These are phyloP conservation scores for Aurelia sp. DNA, from an alignment of 30 jellyfish, hydroid and myxozoan genomes.

Conservation along the genomic window DNA sequence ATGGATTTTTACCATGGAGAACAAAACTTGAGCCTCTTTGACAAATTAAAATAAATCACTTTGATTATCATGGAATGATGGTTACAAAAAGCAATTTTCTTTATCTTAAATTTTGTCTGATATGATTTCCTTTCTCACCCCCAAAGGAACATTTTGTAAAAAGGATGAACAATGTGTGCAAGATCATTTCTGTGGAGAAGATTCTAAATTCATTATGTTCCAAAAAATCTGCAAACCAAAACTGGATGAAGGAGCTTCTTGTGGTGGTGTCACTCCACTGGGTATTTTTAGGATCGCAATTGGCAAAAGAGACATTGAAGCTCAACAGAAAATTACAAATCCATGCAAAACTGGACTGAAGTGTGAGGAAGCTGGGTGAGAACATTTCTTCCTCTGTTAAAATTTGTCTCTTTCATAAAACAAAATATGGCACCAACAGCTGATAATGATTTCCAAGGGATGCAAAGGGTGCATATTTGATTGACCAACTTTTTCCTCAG, in stretches of 20 bases:
- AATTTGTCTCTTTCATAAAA: too few species aligned
- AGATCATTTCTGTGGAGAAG: conserved; percentile 67
- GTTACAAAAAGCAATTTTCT: not conserved
- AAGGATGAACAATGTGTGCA: conserved; percentile 57
- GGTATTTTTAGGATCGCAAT: conserved; percentile 37
- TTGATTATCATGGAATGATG: too few species aligned
- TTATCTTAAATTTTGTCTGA: not conserved
- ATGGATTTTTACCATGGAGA: too few species aligned
- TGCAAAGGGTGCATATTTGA: too few species aligned
- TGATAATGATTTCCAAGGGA: too few species aligned
- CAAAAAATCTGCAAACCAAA: conserved; percentile 78
- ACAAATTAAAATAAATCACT: too few species aligned
- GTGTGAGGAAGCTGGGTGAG: conserved; percentile 88
- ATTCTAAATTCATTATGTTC: conserved; percentile 40
- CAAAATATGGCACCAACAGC: too few species aligned
- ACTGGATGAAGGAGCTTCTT: conserved; percentile 78
- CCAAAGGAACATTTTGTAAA: conserved; percentile 83
- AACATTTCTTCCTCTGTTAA: not conserved
- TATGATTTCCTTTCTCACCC: not conserved
- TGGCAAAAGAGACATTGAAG: conserved; percentile 27
- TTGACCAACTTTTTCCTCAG: too few species aligned
- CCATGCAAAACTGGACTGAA: conserved; percentile 81
- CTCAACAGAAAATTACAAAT: conserved; percentile 16
- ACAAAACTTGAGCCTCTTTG: too few species aligned
- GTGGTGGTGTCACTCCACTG: conserved; percentile 65